Base-by-base conservation (phyloP, 2,888 invertebrate species). In the Sericinus montela region DNA sequence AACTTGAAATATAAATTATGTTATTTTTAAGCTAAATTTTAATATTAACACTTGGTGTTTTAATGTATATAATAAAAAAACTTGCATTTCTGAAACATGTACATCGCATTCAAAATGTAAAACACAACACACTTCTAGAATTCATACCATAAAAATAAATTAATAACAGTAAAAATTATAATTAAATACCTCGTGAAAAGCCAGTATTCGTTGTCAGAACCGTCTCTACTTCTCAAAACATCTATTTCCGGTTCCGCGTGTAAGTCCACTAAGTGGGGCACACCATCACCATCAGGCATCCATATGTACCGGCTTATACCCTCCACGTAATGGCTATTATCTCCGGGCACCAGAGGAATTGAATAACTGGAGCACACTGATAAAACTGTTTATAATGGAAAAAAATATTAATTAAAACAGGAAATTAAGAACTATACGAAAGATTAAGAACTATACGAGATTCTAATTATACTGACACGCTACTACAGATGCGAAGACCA, bases 301-400 rank as follows among this genome's bases (percentile, higher is more conserved):
- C 85, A 87, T 45, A 87, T 69, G 59, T 81, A 88, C 1, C 78
- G 79, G 57, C 83, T 84, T 42, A 71, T 67, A 0, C 86, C 86
- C 56, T 85, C 84, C 3, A 81, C 76, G 62, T 86, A 87, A 59
- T 81, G 72, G 50, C 80, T 82, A 52, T 87, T 87, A 52, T 85
- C 82, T 19, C 80, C 79, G 10, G 85, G 84, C 14, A 74, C 46
- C 7, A 57, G 14, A 11, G 77, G 75, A 14, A 77, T 60, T 9
- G 69, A 68, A 40, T 55, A 59, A 23, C 71, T 64, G 37, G 69
- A 62, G 57, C 77, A 75, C 41, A 77, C 84, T 84, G 11, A 32
- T 13, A 11, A 32, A 11, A n/a, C n/a, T n/a, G n/a, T n/a, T n/a
- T n/a, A n/a, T n/a, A n/a, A n/a, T n/a, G n/a, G n/a, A n/a, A n/a